Evolutionary conservation across 2,113 vertebrate species (phyloP).

Genomic region (Meles meles): DNA sequence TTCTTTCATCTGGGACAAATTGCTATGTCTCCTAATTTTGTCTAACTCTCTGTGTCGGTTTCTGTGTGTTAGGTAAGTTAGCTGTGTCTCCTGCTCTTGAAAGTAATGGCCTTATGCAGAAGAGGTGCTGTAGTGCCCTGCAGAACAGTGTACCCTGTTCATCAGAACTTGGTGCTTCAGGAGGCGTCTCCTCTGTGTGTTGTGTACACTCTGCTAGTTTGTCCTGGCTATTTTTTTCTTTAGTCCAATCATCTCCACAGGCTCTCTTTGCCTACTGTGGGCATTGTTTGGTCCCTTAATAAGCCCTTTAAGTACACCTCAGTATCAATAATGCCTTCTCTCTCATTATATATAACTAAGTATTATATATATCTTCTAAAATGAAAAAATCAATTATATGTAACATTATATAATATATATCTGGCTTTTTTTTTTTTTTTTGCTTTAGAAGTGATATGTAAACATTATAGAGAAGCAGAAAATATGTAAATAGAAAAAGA

Average conservation of each 20-base stretch:
- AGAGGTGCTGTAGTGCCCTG: background rate
- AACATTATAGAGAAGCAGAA: background rate
- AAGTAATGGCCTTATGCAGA: background rate
- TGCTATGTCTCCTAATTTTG: background rate
- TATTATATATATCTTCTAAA: background rate
- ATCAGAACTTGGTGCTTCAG: background rate
- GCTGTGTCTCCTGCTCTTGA: background rate
- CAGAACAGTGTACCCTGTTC: background rate
- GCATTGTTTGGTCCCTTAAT: background rate
- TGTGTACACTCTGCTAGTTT: background rate
- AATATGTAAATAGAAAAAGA: background rate
- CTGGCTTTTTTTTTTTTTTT: background rate
- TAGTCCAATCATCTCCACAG: background rate
- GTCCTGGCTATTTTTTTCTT: background rate
- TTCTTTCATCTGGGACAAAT: background rate
- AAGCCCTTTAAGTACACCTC: background rate
- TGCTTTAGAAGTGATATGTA: background rate
- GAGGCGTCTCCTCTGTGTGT: background rate
- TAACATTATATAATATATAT: background rate
- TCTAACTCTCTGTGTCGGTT: background rate
- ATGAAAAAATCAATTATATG: background rate
- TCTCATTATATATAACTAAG: background rate
- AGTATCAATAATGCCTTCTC: background rate
- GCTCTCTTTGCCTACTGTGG: background rate
- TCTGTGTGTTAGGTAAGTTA: background rate